Evolutionary conservation across 1,140 invertebrate species (phyloP).

Genomic region (Parasteatoda tepidariorum): DNA sequence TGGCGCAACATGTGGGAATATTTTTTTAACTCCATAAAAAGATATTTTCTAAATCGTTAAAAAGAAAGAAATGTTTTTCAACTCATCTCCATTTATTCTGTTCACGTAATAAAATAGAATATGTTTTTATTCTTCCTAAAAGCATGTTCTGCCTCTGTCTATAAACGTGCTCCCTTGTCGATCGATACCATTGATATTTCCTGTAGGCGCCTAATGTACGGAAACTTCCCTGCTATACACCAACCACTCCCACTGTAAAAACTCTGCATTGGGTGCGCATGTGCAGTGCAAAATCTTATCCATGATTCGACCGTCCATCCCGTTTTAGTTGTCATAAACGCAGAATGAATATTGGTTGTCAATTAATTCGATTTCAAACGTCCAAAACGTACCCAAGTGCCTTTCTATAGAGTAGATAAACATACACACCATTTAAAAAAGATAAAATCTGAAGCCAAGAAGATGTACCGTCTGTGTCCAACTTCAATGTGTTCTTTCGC

Average conservation of each 20-base stretch:
- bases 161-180: neutral
- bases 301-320: neutral
- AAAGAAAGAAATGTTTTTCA: too few relatives aligned
- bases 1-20: too few relatives aligned
- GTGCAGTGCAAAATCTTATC: slow-evolving; percentile 10
- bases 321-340: neutral
- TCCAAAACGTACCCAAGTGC: slow-evolving; percentile 43
- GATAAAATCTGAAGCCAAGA: too few relatives aligned
- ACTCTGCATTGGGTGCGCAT: slow-evolving; percentile 28
- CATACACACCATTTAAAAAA: too few relatives aligned
- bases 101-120: too few relatives aligned
- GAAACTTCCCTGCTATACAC: slow-evolving; percentile 7
- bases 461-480: too few relatives aligned
- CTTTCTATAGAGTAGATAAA: slow-evolving; percentile 45
- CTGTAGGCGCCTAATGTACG: slow-evolving; percentile 35
- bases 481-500: too few relatives aligned
- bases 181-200: slow-evolving; percentile 52
- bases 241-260: neutral
- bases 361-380: slow-evolving; percentile 9
- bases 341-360: neutral
- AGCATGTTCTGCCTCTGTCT: neutral
- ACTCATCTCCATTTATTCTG: too few relatives aligned
- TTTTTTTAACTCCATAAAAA: too few relatives aligned
- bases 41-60: too few relatives aligned
- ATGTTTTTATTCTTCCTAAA: neutral